Evolutionary conservation across 2,113 vertebrate genomes (phyloP).

Genomic region (Vulpes lagopus): DNA sequence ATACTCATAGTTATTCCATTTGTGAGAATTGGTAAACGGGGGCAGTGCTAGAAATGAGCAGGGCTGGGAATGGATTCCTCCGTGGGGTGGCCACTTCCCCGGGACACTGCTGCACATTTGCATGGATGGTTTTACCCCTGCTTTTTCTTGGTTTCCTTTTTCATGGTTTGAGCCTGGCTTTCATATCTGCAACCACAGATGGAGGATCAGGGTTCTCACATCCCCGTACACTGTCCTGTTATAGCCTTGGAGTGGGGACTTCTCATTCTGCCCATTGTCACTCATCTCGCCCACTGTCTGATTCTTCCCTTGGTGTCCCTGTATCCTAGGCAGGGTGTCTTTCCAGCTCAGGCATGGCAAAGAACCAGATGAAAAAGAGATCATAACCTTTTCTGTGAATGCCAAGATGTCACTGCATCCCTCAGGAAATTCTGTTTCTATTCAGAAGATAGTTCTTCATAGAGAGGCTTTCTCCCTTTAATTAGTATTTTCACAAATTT

Average conservation of each 20-base stretch:
- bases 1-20: neutral
- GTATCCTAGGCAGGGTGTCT: neutral
- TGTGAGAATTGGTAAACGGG: neutral
- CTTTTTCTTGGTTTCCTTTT: neutral
- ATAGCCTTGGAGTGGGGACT: neutral
- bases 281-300: neutral
- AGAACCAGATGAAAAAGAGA: neutral
- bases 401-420: neutral
- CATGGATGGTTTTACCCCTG: fast-evolving
- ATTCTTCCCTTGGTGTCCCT: neutral
- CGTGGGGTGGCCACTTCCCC: neutral
- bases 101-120: neutral
- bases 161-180: neutral
- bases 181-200: fast-evolving
- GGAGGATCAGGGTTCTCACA: fast-evolving
- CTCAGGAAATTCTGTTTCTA: neutral
- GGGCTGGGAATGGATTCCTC: neutral
- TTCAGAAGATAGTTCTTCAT: neutral
- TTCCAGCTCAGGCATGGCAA: neutral
- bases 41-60: neutral
- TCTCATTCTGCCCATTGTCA: neutral
- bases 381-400: neutral
- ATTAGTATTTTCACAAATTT: neutral
- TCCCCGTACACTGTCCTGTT: fast-evolving
- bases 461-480: conserved; percentile 5